Base-by-base conservation (phyloP, 2,797 vertebrate genomes). In the Phrynocephalus guinanensis region DNA sequence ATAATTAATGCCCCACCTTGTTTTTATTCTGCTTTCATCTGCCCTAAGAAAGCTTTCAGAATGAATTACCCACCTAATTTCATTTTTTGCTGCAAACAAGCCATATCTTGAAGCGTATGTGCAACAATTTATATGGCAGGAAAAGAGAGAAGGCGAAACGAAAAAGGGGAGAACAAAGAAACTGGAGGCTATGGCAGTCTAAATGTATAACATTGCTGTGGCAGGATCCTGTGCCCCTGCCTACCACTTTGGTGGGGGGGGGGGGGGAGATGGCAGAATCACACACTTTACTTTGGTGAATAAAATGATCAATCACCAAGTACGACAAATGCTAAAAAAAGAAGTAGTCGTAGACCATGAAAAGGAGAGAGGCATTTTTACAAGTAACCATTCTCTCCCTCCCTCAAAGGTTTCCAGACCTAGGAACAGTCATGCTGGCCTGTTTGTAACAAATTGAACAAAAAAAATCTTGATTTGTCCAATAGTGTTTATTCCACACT, bases 41-140 rank as follows among this genome's bases (percentile, higher is more conserved):
- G 85, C 90, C 91, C 86, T 70, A 60, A 88, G 88, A 90, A 91
- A 88, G 89, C 88, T 93, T 84, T 77, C 28, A 88, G 92, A 89
- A 91, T 92, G 86, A 93, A 92, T 92, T 75, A 87, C 6, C 78
- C 79, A 52, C 88, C 81, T 92, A 85, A 92, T 92, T 91, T 93
- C 88, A 79, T 88, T 70, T 88, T 87, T 44, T 44, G 38, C 81
- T 91, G 77, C 79, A 84, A 60, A 72, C 70, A 77, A 89, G 89
- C 66, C 52, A 88, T 79, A 92, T 86, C 82, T 76, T 84, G 73
- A 82, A 90, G 91, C 56, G 63, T 60, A 76, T 83, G 71, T 16
- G 85, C 72, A 89, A 86, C 68, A 38, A 83, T 67, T 86, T 79
- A 77, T 68, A 79, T n/a, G 86, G 88, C 88, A 88, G 86, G 82